Conservation (phyloP, 2,113 vertebrate species). For the Pandion haliaetus region DNA sequence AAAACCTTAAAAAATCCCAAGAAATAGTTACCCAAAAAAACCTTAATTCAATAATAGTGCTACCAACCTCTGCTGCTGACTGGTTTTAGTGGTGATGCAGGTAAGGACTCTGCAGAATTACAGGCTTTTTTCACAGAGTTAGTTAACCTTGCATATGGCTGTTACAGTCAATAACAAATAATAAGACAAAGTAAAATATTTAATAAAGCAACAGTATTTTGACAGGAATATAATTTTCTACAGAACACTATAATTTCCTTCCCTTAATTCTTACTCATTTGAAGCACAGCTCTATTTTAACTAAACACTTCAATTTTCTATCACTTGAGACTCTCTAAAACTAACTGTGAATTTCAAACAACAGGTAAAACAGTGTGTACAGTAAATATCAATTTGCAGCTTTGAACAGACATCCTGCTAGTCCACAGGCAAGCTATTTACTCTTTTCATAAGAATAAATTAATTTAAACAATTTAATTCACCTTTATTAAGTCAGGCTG, state of each 20-base stretch:
- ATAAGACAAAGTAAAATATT: neutral
- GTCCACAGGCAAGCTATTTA: neutral
- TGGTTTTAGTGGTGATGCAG: neutral
- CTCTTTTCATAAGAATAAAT: neutral
- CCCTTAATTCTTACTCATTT: neutral
- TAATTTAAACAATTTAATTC: neutral
- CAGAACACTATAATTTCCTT: neutral
- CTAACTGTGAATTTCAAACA: neutral
- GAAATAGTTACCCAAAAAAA: neutral
- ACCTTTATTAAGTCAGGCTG: neutral
- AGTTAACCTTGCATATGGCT: neutral
- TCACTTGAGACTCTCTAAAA: neutral
- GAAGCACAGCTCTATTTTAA: neutral
- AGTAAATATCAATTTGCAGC: neutral
- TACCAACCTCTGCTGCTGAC: conserved; percentile 62
- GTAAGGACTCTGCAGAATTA: neutral
- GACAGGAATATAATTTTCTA: neutral
- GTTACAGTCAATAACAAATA: neutral
- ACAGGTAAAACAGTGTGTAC: neutral
- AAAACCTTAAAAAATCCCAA: neutral
- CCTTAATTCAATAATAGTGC: neutral
- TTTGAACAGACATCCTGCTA: neutral
- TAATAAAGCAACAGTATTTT: neutral
- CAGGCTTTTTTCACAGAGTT: neutral
- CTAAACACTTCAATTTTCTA: neutral